A percentile compares a stretch with the other conserved stretches of the same genome.
These are phyloP conservation scores for Pao palembangensis DNA, from an alignment of 2,113 vertebrate species.

Conservation along the genomic window DNA sequence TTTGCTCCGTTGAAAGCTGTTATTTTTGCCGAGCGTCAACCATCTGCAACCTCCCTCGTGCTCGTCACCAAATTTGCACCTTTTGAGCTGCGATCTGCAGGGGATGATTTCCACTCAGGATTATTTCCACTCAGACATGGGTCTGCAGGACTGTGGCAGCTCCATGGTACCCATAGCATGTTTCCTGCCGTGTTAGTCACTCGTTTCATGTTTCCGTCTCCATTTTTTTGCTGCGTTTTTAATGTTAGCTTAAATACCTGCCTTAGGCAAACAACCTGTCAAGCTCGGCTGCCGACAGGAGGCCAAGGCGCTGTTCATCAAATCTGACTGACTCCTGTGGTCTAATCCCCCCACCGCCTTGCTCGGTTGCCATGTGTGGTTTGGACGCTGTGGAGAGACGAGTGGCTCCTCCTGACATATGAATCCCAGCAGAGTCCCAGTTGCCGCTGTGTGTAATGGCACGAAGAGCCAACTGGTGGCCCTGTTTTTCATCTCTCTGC, in stretches of 20 bases:
- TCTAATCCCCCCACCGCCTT: too few species aligned
- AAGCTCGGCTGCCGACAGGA: too few species aligned
- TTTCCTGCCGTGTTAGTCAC: too few species aligned
- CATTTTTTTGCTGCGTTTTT: too few species aligned
- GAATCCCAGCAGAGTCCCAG: slow-evolving; percentile 32
- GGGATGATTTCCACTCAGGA: too few species aligned
- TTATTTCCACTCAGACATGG: too few species aligned
- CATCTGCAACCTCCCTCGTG: background rate
- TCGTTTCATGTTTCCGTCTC: too few species aligned
- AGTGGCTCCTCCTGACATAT: slow-evolving; percentile 12
- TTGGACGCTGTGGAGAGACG: background rate
- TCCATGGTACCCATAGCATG: too few species aligned
- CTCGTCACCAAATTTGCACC: background rate
- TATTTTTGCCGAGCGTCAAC: background rate
- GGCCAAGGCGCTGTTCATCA: background rate
- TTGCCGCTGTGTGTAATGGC: slow-evolving; percentile 20
- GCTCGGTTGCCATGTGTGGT: too few species aligned
- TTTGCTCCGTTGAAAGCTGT: background rate
- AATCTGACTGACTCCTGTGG: too few species aligned
- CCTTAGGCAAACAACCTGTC: too few species aligned
- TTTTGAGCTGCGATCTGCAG: background rate
- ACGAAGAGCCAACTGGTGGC: background rate
- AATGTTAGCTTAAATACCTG: background rate
- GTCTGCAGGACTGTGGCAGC: too few species aligned
- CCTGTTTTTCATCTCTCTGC: slow-evolving; percentile 14